Base-by-base conservation (phyloP, 2,888 invertebrate species). In the Drosophila lutescens region DNA sequence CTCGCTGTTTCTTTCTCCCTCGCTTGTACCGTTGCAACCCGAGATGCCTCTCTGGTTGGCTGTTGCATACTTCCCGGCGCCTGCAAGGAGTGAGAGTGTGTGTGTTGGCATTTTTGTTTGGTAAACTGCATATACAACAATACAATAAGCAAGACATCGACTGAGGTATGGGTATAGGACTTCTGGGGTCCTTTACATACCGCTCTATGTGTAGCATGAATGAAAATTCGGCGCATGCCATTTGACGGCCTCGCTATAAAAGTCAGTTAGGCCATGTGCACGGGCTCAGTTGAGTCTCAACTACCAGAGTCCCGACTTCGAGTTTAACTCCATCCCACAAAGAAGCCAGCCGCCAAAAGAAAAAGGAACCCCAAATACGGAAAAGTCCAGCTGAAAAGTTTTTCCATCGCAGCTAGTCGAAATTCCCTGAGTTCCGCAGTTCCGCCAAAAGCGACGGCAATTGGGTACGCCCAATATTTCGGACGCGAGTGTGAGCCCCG, bases 91-190 rank as follows among this genome's bases (percentile, higher is more conserved):
- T 81, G 86, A 78, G 84, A 78, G 82, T 85, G 84, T 86, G 79
- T 87, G 84, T 86, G 81, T 87, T 83, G 83, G 80, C 78, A 86
- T 87, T 86, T 85, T 86, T 86, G 85, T 86, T 88, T 88, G 88
- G 88, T 88, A 88, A 86, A 86, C 86, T 86, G 81, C 83, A 85
- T 83, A 85, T 85, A 85, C 86, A 86, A 86, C 85, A 86, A 86
- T 88, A 87, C 85, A 86, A 86, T 84, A 84, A 86, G 88, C 86
- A 86, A 79, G 85, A 78, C 81, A 78, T 62, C 34, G 63, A 17
- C 17, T 32, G 63, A 32, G 77, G 34, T n/a, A 32, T 41, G 58
- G 38, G 67, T 13, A 26, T 40, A 34, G 34, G 34, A 34, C 5
- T 12, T 12, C 38, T 8, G 60, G 50, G 57, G 72, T 36, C 44